phyloP scores from a whole-genome alignment of 2,797 vertebrate genomes.

The Oryzias dopingdopingensis region DNA sequence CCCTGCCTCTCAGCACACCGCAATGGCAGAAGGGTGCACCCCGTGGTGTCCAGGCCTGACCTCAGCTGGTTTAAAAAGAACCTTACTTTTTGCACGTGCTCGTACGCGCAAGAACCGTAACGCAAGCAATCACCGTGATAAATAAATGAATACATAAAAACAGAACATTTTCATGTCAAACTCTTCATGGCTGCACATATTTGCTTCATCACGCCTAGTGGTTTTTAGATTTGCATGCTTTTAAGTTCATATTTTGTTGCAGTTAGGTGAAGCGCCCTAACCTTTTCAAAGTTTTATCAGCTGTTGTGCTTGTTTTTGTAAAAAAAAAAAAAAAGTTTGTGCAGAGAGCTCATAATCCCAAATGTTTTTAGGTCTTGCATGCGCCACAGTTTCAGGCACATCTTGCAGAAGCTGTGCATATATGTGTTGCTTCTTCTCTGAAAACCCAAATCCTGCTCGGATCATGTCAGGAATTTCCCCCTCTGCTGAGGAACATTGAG shows the following conservation, averaged over 20 bases:
- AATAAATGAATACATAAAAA: constrained; percentile 11
- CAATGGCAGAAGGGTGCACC: constrained; percentile 53
- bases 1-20: constrained; percentile 55
- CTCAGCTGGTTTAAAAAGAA: constrained; percentile 47
- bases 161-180: constrained; percentile 8
- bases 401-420: constrained; percentile 20
- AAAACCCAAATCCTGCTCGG: constrained; percentile 40
- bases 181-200: constrained; percentile 23
- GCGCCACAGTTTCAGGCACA: constrained; percentile 2
- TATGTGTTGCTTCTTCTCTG: constrained; percentile 33
- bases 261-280: neutral
- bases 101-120: constrained; percentile 42
- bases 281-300: neutral
- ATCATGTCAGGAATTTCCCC: constrained; percentile 42
- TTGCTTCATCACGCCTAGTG: constrained; percentile 8
- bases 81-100: constrained; percentile 18
- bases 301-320: no score
- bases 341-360: constrained; percentile 19
- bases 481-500: constrained; percentile 25
- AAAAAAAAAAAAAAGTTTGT: neutral
- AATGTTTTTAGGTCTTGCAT: neutral
- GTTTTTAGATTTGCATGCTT: constrained; percentile 12
- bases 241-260: neutral
- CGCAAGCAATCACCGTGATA: constrained; percentile 20
- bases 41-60: constrained; percentile 60